Evolutionary conservation across 1,140 invertebrate genomes (phyloP).

Genomic region (Drosophila sp.): DNA sequence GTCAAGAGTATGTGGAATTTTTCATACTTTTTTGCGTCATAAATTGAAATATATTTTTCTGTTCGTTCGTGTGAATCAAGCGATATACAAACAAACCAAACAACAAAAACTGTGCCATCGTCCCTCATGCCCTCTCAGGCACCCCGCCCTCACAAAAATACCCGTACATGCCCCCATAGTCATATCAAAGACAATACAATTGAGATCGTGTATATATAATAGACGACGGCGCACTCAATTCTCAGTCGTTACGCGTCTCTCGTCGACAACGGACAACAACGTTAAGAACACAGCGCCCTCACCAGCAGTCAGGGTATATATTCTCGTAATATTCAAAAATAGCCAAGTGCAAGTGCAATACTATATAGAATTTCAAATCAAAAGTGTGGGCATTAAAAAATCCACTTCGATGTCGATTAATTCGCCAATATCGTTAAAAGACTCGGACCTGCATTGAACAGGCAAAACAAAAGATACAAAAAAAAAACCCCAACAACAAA

Average conservation of each 20-base stretch:
- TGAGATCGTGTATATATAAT: conserved; percentile 41
- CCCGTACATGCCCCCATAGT: conserved; percentile 22
- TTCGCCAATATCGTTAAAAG: conserved; percentile 80
- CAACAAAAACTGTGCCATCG: conserved; percentile 54
- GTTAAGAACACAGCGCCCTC: conserved; percentile 1
- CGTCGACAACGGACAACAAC: conserved; percentile 39
- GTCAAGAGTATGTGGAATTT: conserved; percentile 55
- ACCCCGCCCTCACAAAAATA: neutral
- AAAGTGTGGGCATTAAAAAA: conserved; percentile 62
- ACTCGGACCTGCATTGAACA: conserved; percentile 82
- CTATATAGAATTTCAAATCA: conserved; percentile 22
- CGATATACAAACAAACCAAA: conserved; percentile 12
- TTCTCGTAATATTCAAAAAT: conserved; percentile 27
- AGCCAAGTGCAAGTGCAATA: conserved; percentile 60
- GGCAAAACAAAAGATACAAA: conserved; percentile 57
- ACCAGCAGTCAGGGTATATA: conserved; percentile 17
- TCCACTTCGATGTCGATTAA: conserved; percentile 82
- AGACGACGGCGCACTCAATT: conserved; percentile 14
- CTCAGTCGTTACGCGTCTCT: conserved; percentile 50
- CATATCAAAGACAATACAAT: conserved; percentile 60
- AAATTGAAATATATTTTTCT: conserved; percentile 57
- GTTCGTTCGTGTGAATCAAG: conserved; percentile 27
- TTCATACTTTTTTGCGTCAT: conserved; percentile 74
- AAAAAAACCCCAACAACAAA: neutral
- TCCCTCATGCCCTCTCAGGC: conserved; percentile 3